Percentiles rank a stretch among this genome's conserved stretches.
Evolutionary conservation across 1,140 invertebrate genomes (phyloP).

Genomic region (Aphaenogaster rudis): DNA sequence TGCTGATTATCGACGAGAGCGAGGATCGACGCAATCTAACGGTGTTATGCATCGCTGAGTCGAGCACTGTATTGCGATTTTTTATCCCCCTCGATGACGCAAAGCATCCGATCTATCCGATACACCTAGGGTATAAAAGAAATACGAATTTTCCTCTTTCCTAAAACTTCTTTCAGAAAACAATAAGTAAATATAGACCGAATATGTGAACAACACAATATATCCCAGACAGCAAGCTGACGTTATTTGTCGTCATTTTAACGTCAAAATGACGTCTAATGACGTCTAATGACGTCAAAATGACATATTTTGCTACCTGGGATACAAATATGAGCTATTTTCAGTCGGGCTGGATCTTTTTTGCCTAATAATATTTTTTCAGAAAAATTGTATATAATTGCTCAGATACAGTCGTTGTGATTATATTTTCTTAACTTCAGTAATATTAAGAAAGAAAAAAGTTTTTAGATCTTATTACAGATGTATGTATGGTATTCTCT

Average conservation of each 20-base stretch:
- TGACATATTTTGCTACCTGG: no score
- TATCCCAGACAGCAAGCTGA: no score
- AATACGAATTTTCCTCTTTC: neutral
- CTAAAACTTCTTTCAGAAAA: neutral
- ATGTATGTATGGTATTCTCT: neutral
- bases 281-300: no score
- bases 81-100: neutral
- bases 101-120: neutral
- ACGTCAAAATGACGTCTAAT: no score
- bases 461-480: neutral
- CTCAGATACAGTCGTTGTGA: neutral
- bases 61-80: neutral
- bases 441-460: neutral
- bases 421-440: neutral
- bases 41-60: slow-evolving; percentile 41
- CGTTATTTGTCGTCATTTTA: no score
- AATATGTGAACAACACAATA: no score
- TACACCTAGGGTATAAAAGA: neutral
- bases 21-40: slow-evolving; percentile 33
- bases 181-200: no score
- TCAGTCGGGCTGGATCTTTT: no score
- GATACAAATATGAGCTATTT: no score
- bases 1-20: slow-evolving; percentile 30
- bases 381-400: neutral
- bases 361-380: neutral